These are phyloP conservation scores for Buphagus erythrorhynchus DNA, from an alignment of 2,797 vertebrate genomes.

Conservation along the genomic window DNA sequence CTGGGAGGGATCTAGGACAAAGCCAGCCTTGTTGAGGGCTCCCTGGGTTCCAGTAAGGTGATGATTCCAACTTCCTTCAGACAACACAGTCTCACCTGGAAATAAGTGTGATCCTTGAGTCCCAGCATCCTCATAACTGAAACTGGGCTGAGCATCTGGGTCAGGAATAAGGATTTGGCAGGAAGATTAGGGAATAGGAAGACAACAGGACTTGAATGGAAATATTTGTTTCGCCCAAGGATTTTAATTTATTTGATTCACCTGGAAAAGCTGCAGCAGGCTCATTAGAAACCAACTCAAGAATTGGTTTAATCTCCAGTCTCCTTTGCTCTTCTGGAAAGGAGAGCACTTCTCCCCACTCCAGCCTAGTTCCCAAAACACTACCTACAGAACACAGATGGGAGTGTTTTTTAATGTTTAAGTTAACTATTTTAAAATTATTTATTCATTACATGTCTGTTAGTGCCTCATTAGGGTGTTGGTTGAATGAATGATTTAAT, in stretches of 20 bases:
- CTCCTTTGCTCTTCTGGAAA: background rate
- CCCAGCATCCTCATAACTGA: background rate
- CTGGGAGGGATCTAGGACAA: background rate
- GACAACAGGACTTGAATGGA: background rate
- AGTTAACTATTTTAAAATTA: background rate
- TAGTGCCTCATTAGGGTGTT: background rate
- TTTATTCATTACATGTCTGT: background rate
- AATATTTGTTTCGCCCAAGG: background rate
- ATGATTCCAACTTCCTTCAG: background rate
- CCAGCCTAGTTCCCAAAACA: background rate
- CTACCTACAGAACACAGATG: background rate
- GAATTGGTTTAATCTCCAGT: fast-evolving
- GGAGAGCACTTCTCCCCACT: background rate
- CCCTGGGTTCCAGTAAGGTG: background rate
- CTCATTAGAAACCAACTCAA: background rate
- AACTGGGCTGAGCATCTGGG: background rate
- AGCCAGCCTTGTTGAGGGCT: background rate
- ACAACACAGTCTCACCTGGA: background rate
- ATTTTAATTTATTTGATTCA: background rate
- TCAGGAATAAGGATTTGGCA: background rate
- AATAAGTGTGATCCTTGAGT: background rate
- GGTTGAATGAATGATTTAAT: background rate
- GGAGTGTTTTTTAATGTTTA: background rate
- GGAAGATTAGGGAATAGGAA: background rate
- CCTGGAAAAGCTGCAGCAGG: background rate